Conservation (phyloP, 2,797 vertebrate genomes). For the Mycteria americana region DNA sequence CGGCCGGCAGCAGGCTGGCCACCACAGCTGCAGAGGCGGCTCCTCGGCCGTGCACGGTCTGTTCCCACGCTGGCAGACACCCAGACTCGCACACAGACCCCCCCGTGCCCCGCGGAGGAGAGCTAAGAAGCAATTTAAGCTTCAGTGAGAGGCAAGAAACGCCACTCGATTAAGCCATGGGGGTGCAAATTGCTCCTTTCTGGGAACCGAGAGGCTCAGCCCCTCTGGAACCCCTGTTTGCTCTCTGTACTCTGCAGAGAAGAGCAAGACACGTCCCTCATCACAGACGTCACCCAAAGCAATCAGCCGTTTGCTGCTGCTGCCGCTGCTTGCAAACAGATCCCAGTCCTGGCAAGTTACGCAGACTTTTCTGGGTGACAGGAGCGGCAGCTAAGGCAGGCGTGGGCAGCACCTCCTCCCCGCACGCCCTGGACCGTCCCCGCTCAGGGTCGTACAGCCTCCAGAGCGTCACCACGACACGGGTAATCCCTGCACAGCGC, state of each 20-base stretch:
- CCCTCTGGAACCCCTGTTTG: background rate
- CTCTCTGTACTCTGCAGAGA: background rate
- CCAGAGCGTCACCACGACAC: background rate
- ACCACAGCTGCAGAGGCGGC: background rate
- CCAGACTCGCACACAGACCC: background rate
- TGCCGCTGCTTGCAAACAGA: background rate
- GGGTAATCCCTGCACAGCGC: background rate
- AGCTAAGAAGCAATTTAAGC: background rate
- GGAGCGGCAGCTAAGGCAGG: background rate
- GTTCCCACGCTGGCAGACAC: background rate
- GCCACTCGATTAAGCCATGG: background rate
- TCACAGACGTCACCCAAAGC: accelerated
- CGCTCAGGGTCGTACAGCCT: background rate
- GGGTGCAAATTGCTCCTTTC: too few species aligned
- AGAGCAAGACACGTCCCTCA: background rate
- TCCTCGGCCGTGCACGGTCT: background rate
- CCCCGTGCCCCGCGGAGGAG: background rate
- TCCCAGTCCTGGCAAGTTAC: background rate
- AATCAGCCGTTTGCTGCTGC: background rate
- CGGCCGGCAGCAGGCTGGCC: background rate
- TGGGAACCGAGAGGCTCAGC: background rate
- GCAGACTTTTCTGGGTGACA: background rate
- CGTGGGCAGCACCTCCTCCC: background rate
- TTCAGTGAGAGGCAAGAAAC: background rate
- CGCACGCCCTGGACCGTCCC: background rate